These are phyloP conservation scores for Channa striata DNA, from an alignment of 2,797 vertebrate genomes.

Conservation along the genomic window DNA sequence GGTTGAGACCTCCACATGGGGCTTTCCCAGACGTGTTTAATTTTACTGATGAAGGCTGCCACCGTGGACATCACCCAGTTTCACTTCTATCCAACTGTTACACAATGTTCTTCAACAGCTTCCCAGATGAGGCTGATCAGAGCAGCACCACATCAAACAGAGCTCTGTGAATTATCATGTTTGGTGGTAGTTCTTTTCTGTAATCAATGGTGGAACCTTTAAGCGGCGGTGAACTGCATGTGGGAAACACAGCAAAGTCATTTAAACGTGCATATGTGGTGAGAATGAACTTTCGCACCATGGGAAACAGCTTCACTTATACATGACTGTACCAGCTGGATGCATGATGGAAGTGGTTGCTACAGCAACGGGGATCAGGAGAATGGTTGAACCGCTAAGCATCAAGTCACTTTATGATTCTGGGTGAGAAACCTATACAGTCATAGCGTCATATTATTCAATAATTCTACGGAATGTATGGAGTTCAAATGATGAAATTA, in stretches of 20 bases:
- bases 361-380: conserved; percentile 75
- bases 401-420: conserved; percentile 70
- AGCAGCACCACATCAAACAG: not conserved
- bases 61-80: conserved; percentile 42
- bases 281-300: conserved; percentile 44
- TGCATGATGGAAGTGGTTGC: conserved; percentile 75
- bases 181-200: not conserved
- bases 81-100: conserved; percentile 38
- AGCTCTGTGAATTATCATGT: not conserved
- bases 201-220: not conserved
- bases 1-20: conserved; percentile 41
- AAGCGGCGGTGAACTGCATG: too few relatives aligned
- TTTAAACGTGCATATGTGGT: not conserved
- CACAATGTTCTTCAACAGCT: conserved; percentile 26
- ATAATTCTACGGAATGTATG: not conserved
- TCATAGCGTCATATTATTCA: not conserved
- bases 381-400: conserved; percentile 56
- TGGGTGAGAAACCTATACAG: not conserved
- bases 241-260: not conserved
- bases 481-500: conserved; percentile 2
- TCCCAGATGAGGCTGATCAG: conserved; percentile 5
- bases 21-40: conserved; percentile 36
- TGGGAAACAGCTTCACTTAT: conserved; percentile 3
- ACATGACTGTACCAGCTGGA: conserved; percentile 29
- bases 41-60: conserved; percentile 29